Conservation (phyloP, 1,140 invertebrate genomes). For the Lamellibrachia luymesi region DNA sequence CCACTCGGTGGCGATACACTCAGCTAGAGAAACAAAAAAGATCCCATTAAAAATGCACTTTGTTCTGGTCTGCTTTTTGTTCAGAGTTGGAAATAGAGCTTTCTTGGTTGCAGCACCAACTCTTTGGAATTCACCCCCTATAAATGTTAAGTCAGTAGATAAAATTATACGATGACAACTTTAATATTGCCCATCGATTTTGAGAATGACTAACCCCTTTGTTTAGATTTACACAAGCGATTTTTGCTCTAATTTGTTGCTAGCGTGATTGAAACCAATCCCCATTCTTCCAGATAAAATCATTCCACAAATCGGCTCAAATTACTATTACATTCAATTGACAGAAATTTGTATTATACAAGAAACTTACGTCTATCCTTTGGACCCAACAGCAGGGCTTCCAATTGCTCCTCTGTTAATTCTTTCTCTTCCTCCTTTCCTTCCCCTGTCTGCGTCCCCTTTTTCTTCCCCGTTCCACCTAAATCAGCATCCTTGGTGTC, state of each 20-base stretch:
- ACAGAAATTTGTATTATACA: no score
- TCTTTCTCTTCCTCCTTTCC: neutral
- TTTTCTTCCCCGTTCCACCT: neutral
- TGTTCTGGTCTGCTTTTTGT: no score
- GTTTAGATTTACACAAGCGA: no score
- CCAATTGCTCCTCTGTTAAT: neutral
- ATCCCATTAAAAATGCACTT: neutral
- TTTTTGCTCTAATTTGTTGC: no score
- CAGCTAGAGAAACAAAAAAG: neutral
- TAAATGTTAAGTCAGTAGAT: no score
- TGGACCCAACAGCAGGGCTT: neutral
- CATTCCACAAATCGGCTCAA: neutral
- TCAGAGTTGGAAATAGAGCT: no score
- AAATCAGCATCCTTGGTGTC: neutral
- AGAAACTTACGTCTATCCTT: neutral
- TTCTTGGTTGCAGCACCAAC: no score
- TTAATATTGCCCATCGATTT: no score
- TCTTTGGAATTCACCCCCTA: no score
- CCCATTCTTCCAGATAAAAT: neutral
- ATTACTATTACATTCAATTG: neutral
- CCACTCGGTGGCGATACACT: slow-evolving; percentile 63
- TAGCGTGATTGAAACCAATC: neutral
- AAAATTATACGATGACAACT: no score
- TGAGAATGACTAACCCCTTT: no score
- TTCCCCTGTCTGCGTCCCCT: neutral